Evolutionary conservation across 2,888 invertebrate genomes (phyloP).

Genomic region (Drosophila mulleri): DNA sequence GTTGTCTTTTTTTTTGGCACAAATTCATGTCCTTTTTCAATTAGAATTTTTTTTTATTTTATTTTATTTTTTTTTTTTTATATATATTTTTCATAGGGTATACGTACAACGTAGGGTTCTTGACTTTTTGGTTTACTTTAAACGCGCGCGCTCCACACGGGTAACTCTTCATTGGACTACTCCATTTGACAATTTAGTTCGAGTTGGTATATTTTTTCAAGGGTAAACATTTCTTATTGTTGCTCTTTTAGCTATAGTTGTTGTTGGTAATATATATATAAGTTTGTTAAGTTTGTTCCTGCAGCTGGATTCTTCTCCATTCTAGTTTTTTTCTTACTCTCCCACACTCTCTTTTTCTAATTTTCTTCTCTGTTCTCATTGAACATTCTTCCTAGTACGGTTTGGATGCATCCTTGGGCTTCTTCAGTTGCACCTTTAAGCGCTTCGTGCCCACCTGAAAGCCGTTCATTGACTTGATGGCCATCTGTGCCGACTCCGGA

Average conservation of each 20-base stretch:
- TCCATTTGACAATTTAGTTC: slow-evolving; percentile 72
- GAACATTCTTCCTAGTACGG: slow-evolving; percentile 90
- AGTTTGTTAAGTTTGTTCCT: slow-evolving; percentile 30
- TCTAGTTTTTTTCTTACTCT: slow-evolving; percentile 5
- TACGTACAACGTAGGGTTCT: slow-evolving; percentile 75
- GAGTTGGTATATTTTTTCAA: slow-evolving; percentile 1
- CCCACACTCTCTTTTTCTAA: background rate
- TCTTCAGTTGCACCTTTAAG: slow-evolving; percentile 98
- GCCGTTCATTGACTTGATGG: slow-evolving; percentile 99
- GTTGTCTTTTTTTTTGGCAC: slow-evolving; percentile 70
- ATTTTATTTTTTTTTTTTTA: slow-evolving; percentile 14
- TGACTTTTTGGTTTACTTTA: slow-evolving; percentile 56
- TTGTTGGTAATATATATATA: slow-evolving; percentile 12
- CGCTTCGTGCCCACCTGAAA: slow-evolving; percentile 99
- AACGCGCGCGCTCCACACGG: slow-evolving; percentile 70
- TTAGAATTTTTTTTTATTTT: slow-evolving; percentile 1
- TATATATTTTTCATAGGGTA: slow-evolving; percentile 9
- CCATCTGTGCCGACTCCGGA: slow-evolving; percentile 95
- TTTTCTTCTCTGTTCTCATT: background rate
- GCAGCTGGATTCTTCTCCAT: slow-evolving; percentile 12
- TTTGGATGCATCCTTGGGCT: slow-evolving; percentile 96
- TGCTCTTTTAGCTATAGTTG: slow-evolving; percentile 52
- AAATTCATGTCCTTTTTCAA: slow-evolving; percentile 69
- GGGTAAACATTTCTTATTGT: slow-evolving; percentile 40
- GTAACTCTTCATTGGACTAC: slow-evolving; percentile 69